Evolutionary conservation across 2,888 invertebrate genomes (phyloP), one percentile per base, ranked within the genome.

Genomic region (Crematogaster levior): DNA sequence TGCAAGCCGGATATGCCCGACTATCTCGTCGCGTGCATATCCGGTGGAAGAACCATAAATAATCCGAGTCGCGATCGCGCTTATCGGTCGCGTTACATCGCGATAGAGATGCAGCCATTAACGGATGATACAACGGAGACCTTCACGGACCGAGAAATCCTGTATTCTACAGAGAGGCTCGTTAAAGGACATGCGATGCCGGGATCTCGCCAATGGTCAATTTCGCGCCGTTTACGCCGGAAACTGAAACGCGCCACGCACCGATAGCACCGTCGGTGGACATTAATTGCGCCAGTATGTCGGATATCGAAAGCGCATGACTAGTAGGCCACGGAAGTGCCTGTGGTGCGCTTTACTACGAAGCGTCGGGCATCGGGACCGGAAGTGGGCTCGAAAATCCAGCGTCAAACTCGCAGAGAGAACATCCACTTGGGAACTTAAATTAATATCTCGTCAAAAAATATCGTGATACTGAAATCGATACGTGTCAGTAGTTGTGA

Each of bases 281-380:
- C 91, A 91, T 92, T 92, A 92, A 93, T 93, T 93, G 92, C 91
- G 85, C 86, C 90, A 88, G 87, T 88, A 89, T 89, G 88, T 85
- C 88, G 85, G 88, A 89, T 91, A 91, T 90, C 88, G 90, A 90
- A 84, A 88, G 85, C 87, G 61, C 81, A 85, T 88, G 84, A 86
- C 88, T 75, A 84, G 85, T 86, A 84, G 86, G 63, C 80, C 74
- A 81, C 81, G 86, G 86, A 84, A 86, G 84, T 86, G 43, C 61
- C 58, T 24, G 60, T 80, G 37, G 53, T 43, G 37, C 70, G n/a
- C n/a, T n/a, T n/a, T n/a, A n/a, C n/a, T n/a, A n/a, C n/a, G 70
- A 60, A 12, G 72, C 12, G 53, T 70, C 30, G 56, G 46, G 43
- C 43, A 34, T 56, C 56, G 43, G 7, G 12, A 56, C 30, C 72